Evolutionary conservation across 92 coral and sea anemone species (phyloP), one percentile per base, ranked within the genome.

Genomic region (Phymanthus crucifer): DNA sequence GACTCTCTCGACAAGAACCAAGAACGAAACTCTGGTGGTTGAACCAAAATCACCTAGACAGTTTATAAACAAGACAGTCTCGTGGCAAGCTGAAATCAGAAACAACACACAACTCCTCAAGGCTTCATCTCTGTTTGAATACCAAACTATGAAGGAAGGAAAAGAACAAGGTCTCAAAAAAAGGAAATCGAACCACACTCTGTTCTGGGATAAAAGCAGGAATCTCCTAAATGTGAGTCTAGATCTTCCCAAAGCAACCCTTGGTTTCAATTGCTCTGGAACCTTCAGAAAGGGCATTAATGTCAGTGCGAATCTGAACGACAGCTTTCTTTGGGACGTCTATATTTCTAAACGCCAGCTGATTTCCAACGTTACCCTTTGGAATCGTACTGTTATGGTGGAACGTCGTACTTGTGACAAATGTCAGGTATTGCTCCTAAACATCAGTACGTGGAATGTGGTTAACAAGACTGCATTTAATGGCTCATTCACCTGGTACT

Each of bases 381-480:
- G 90, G 86, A 89, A 89, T 37, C 90, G 93, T 16, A 89, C 93
- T 24, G 19, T 89, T 26, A 90, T 83, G 58, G 67, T 89, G 76
- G 86, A 78, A 57, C 74, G 88, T 85, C 80, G 50, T 37, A 85
- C 87, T 5, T 89, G 93, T 71, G 82, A 86, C 64, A 17, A 71
- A 81, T 56, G 71, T 80, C 85, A 58, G 6, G 54, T 83, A 56
- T 79, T 83, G 26, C 78, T 79, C 74, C 74, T 89, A 32, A 89
- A 89, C 37, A 78, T 89, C 16, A 89, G 91, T 78, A 86, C 93
- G 27, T 89, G 93, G 93, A 91, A 89, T 31, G 88, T 87, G 64
- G 58, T 54, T 66, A 79, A 87, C 79, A 80, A 71, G 76, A 78
- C 88, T 16, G 88, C 88, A 33, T 86, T 78, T 48, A 86, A 86